Evolutionary conservation across 2,113 vertebrate genomes (phyloP).

Genomic region (Sebastes fasciatus): DNA sequence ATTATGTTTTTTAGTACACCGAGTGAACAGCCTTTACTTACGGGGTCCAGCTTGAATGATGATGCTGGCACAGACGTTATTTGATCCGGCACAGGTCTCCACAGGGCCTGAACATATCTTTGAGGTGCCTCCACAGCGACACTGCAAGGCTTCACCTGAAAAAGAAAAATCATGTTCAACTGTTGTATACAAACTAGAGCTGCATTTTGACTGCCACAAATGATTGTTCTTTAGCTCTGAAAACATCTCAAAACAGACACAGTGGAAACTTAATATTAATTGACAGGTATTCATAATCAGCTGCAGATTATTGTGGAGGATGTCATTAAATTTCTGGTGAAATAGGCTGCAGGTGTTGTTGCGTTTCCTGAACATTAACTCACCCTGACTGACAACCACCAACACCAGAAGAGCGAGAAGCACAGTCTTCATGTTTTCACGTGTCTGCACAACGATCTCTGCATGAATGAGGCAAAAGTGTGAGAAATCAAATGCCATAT

Average conservation of each 20-base stretch:
- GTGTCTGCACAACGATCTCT: not conserved
- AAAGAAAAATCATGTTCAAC: not conserved
- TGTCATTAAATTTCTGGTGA: not conserved
- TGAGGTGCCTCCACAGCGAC: conserved; percentile 26
- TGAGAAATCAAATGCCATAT: not conserved
- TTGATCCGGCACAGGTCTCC: conserved; percentile 12
- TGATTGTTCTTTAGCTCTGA: not conserved
- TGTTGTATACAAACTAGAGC: not conserved
- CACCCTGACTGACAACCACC: conserved; percentile 48
- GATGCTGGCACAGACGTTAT: not conserved
- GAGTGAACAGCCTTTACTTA: not conserved
- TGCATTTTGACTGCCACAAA: not conserved
- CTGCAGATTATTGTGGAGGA: not conserved
- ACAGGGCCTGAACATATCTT: not conserved
- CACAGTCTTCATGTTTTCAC: no score
- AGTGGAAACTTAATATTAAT: not conserved
- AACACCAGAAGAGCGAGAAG: conserved; percentile 22
- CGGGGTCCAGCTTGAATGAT: not conserved
- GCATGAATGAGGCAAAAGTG: not conserved
- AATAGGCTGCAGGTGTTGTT: not conserved
- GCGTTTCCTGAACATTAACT: not conserved
- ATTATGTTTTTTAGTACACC: not conserved
- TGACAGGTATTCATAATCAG: not conserved
- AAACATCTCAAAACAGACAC: not conserved
- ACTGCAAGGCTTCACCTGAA: conserved; percentile 47